Percentiles rank a stretch among this genome's conserved stretches.
These are phyloP conservation scores for Rhinella marina DNA, from an alignment of 2,797 vertebrate genomes.

Conservation along the genomic window DNA sequence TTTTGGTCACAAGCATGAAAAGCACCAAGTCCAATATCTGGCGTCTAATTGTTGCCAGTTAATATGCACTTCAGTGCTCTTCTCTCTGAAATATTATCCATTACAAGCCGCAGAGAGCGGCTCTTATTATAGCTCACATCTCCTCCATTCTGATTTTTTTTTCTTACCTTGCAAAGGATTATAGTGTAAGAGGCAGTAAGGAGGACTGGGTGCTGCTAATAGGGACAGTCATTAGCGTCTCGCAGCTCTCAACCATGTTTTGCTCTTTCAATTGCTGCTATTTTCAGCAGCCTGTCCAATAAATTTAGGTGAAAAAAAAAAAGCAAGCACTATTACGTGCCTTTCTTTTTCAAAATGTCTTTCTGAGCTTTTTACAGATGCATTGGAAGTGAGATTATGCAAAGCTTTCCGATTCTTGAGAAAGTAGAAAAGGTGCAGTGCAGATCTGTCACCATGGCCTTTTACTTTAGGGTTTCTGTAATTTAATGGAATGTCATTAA, in stretches of 20 bases:
- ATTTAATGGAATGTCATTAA: no score
- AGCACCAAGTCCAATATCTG: background rate
- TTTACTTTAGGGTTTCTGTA: no score
- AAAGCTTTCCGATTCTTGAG: background rate
- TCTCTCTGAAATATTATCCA: constrained; percentile 5
- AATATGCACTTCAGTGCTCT: constrained; percentile 24
- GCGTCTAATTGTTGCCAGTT: constrained; percentile 7
- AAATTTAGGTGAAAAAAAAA: background rate
- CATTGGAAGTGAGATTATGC: background rate
- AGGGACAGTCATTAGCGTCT: constrained; percentile 3
- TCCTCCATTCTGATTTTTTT: background rate
- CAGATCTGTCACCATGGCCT: no score
- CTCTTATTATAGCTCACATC: background rate
- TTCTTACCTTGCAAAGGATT: background rate
- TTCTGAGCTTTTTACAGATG: background rate
- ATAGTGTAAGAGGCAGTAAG: background rate
- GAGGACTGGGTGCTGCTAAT: background rate
- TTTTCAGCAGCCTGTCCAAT: background rate
- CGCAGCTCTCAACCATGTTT: background rate
- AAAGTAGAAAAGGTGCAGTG: background rate
- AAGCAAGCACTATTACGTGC: no score
- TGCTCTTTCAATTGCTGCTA: constrained; percentile 17
- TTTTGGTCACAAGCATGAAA: background rate
- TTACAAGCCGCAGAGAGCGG: background rate
- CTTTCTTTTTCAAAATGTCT: background rate